Base-by-base conservation (phyloP, 2,888 invertebrate species). In the Heliconius hortense region DNA sequence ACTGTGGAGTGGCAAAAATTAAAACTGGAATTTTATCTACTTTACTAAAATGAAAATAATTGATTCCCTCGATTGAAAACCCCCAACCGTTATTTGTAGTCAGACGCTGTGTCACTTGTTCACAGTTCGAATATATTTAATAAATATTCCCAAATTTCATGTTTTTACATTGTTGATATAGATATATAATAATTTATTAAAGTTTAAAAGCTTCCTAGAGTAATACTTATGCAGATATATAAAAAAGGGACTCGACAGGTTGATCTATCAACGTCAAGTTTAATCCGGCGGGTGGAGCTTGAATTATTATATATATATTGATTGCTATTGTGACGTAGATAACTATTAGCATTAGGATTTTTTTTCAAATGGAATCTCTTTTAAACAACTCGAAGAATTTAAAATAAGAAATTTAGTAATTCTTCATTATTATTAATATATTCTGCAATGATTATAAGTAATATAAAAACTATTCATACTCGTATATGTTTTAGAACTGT, bases 181-280 rank as follows among this genome's bases (percentile, higher is more conserved):
- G 13, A 4, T 48, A 48, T 18, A 59, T 15, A 26, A 59, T 59
- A 13, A 7, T 28, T 26, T 28, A 60, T 60, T 4, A 24, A 48
- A 7, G 1, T n/a, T 56, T 28, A 28, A 15, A 60, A 60, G 26
- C 26, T 26, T 13, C 60, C 26, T 63, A 18, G 28, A n/a, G 35
- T 39, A 35, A 13, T 24, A 64, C 35, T 35, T 35, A 64, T 7
- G 0, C n/a, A 64, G 13, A 35, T 24, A 39, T 39, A 39, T 7
- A 66, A 66, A 66, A 66, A 43, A 43, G 64, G 35, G 35, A n/a
- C 39, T 66, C 39, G 18, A 64, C 35, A n/a, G 66, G 43, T 43
- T 39, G 43, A 66, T 43, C 43, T 39, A 43, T 66, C 66, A 66
- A 66, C 66, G 66, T 66, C 66, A 43, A 5, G 15, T 39, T 43